Conservation (phyloP, 2,113 vertebrate genomes). For the Myrmecophaga tridactyla region DNA sequence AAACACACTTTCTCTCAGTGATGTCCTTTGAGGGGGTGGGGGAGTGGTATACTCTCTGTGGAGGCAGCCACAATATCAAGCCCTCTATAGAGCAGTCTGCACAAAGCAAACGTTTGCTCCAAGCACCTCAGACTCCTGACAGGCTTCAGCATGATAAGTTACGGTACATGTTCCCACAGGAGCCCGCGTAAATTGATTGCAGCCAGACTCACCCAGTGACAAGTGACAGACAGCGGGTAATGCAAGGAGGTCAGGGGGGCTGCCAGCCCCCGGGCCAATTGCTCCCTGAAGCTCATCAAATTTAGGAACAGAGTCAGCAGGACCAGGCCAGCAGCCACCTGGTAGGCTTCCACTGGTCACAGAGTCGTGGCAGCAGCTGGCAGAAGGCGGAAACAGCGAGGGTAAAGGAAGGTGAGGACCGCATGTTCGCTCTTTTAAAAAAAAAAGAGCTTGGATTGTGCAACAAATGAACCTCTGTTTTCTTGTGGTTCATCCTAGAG, state of each 20-base stretch:
- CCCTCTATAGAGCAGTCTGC: not conserved
- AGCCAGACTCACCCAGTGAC: not conserved
- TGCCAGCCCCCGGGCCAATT: not conserved
- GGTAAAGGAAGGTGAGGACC: not conserved
- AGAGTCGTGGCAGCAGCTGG: not conserved
- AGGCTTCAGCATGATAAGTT: not conserved
- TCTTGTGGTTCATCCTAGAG: not conserved
- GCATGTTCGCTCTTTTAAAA: not conserved
- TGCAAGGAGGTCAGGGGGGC: not conserved
- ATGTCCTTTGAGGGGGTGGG: too few species aligned
- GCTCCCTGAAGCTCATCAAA: not conserved
- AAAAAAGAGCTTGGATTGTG: not conserved
- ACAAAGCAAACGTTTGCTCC: not conserved
- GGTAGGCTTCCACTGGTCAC: rapidly evolving
- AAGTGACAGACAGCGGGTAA: not conserved
- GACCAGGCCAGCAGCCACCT: not conserved
- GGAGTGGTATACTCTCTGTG: too few species aligned
- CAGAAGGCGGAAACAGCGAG: not conserved
- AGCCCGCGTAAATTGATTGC: not conserved
- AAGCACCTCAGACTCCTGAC: not conserved
- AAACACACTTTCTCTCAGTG: not conserved
- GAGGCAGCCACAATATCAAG: too few species aligned
- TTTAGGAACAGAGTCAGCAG: not conserved
- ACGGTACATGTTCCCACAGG: not conserved
- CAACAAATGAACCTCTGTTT: not conserved